Percentiles rank a stretch among this genome's conserved stretches.
Evolutionary conservation across 2,113 vertebrate species (phyloP).

Genomic region (Mus pahari): DNA sequence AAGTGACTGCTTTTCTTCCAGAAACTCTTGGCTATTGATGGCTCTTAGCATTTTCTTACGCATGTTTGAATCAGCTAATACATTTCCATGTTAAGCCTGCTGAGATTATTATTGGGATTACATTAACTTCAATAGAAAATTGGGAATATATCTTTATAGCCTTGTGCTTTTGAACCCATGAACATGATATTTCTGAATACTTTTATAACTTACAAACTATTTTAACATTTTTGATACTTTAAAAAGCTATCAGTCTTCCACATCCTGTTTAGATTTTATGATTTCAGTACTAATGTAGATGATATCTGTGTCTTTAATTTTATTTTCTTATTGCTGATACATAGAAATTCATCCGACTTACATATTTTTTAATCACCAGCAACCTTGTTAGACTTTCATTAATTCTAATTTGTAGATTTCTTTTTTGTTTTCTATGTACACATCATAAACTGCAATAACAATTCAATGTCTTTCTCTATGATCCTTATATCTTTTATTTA

Average conservation of each 20-base stretch:
- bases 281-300: slow-evolving; percentile 62
- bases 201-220: slow-evolving; percentile 31
- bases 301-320: slow-evolving; percentile 53
- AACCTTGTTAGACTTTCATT: slow-evolving; percentile 56
- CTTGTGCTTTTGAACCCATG: slow-evolving; percentile 23
- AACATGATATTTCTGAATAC: slow-evolving; percentile 38
- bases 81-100: slow-evolving; percentile 28
- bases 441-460: slow-evolving; percentile 73
- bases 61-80: slow-evolving; percentile 31
- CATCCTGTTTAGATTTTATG: slow-evolving; percentile 50
- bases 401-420: slow-evolving; percentile 68
- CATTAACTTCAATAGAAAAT: slow-evolving; percentile 20
- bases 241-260: slow-evolving; percentile 34
- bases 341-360: slow-evolving; percentile 41
- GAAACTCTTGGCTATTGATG: slow-evolving; percentile 4
- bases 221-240: slow-evolving; percentile 40
- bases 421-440: slow-evolving; percentile 71
- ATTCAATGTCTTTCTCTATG: slow-evolving; percentile 76
- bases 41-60: slow-evolving; percentile 44
- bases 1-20: slow-evolving; percentile 13
- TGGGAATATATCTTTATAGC: background rate
- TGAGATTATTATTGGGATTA: slow-evolving; percentile 49
- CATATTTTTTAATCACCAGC: background rate
- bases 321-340: slow-evolving; percentile 63
- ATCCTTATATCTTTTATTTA: slow-evolving; percentile 81